Evolutionary conservation across 2,113 vertebrate genomes (phyloP).

Genomic region (Rhagologus leucostigma): DNA sequence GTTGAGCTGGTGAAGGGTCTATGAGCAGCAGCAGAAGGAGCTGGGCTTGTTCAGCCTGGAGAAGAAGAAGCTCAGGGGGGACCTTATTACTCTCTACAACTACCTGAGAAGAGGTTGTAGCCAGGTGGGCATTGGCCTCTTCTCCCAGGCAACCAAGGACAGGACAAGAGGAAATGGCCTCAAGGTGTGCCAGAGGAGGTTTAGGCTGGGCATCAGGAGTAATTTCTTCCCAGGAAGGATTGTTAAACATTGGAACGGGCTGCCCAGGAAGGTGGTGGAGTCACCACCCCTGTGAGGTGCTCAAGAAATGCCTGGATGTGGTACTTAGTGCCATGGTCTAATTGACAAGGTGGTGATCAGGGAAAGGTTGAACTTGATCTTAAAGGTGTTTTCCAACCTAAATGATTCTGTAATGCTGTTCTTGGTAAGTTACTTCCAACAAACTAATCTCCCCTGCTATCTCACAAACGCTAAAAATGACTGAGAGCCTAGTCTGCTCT

Average conservation of each 20-base stretch:
- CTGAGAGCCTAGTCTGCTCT: background rate
- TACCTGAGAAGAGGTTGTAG: background rate
- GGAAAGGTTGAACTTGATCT: background rate
- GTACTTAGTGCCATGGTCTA: background rate
- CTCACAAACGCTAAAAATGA: background rate
- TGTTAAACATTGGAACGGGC: background rate
- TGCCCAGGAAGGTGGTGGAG: background rate
- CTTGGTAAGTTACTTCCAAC: background rate
- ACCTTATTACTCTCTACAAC: background rate
- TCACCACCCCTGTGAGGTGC: background rate
- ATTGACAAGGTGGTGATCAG: background rate
- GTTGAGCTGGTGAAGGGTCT: background rate
- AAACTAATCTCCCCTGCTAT: background rate
- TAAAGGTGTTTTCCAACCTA: background rate
- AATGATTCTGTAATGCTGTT: background rate
- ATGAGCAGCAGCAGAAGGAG: background rate
- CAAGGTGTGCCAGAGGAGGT: background rate
- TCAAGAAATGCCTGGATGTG: background rate
- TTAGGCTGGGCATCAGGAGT: background rate
- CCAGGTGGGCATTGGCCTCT: background rate
- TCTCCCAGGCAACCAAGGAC: background rate
- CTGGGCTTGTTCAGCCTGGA: background rate
- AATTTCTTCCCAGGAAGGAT: background rate
- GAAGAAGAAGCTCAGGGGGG: background rate
- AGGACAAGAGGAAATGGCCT: background rate